A percentile compares a stretch with the other conserved stretches of the same genome.
These are phyloP conservation scores for Nephrotoma appendiculata DNA, from an alignment of 2,888 invertebrate genomes.

Conservation along the genomic window DNA sequence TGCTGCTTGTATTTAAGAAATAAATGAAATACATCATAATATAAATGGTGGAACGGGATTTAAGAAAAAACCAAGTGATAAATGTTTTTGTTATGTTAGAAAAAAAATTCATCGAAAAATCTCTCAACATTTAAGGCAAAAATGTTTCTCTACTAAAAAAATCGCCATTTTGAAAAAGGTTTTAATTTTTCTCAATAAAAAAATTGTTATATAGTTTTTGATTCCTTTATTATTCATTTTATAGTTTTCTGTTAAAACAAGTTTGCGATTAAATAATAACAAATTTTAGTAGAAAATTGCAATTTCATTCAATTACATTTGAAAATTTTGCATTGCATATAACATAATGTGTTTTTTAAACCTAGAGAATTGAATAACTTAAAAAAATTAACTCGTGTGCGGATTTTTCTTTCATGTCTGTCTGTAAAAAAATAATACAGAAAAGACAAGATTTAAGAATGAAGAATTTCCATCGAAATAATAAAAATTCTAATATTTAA, in stretches of 20 bases:
- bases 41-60: not conserved
- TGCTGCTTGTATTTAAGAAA: not conserved
- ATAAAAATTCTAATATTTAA: not conserved
- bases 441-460: not conserved
- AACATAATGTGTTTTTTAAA: not conserved
- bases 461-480: not conserved
- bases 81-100: not conserved
- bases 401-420: not conserved
- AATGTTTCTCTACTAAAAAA: conserved; percentile 5
- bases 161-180: conserved; percentile 13
- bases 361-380: not conserved
- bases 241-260: not conserved
- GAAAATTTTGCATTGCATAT: not conserved
- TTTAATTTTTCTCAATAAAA: not conserved
- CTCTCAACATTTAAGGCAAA: not conserved
- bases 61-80: not conserved
- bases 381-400: not conserved
- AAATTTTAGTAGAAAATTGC: not conserved
- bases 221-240: not conserved
- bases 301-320: not conserved
- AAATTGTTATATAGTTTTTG: not conserved
- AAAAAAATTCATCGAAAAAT: not conserved
- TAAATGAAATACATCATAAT: not conserved
- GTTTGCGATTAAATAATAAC: not conserved
- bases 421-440: not conserved